Base-by-base conservation (phyloP, 2,888 invertebrate species). In the Drosophila helvetica region DNA sequence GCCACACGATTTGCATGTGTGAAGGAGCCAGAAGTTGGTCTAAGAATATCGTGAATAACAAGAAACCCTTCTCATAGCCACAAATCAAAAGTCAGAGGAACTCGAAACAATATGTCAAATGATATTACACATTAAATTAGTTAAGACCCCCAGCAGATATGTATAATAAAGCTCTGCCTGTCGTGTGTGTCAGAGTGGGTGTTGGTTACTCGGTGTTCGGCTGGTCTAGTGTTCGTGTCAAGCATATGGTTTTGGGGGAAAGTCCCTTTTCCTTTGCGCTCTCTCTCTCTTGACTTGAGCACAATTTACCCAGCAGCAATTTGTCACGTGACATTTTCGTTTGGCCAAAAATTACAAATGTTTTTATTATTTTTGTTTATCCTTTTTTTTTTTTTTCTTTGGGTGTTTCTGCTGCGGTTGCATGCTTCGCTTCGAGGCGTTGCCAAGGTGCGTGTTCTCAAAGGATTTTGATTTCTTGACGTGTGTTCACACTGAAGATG, bases 71-170 rank as follows among this genome's bases (percentile, higher is more conserved):
- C 12, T 48, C 71, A 22, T 57, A 48, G 61, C 53, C 74, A 83
- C 89, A 90, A 87, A 88, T 90, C 88, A 89, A 88, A n/a, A 88
- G 75, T 64, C 55, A 55, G 66, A 78, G 38, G 0, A 89, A 86
- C 83, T 84, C 75, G 78, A 68, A 89, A 82, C 90, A 87, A 90
- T 89, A 90, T 90, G 90, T 90, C 91, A 89, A 87, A 90, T 83
- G 88, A 85, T 88, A 90, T 90, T 88, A 86, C 78, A 90, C 88
- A 88, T 90, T 86, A 85, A 89, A 90, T 89, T 90, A 89, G 88
- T 90, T 81, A 83, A 82, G 79, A 82, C 74, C 53, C 68, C 53
- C 68, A 59, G 47, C 54, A 79, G 38, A 78, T 62, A 60, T 71
- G 70, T 74, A 75, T 81, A 83, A 86, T 86, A 83, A 75, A 68